Base-by-base conservation (phyloP, 92 coral and sea anemone genomes). In the Isaurus tuberculatus region DNA sequence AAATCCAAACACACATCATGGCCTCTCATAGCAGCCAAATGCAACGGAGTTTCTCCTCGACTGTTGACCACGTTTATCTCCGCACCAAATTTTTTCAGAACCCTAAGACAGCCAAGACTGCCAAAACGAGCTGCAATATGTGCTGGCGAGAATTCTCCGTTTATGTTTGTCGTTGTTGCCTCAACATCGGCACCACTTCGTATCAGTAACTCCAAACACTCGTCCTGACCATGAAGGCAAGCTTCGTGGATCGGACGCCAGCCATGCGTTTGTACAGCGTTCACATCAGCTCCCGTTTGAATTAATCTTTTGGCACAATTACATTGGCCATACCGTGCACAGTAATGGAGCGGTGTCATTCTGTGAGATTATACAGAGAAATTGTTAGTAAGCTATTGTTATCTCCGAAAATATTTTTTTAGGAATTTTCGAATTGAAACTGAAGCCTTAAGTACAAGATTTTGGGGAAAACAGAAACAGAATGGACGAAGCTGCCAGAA, bases 221-320 rank as follows among this genome's bases (percentile, higher is more conserved):
- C 90, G 30, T 75, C 19, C 73, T 73, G 90, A 0, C 98, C 98
- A 66, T 94, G 53, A 67, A 94, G 73, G 11, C 95, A 86, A 3
- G 95, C 94, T 58, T 94, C 98, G 86, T 94, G 98, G 28, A 94
- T 85, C 3, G 98, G 89, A 15, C 92, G 94, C 98, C 98, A 94
- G 78, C 93, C 94, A 16, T 91, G 81, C 57, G 84, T 84, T 67
- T 94, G 92, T 23, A 73, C 89, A 2, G 70, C 91, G 32, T 88
- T 82, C 17, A 80, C 89, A 7, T 89, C 88, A 17, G 98, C 98
- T 5, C 95, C 98, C 31, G 22, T 28, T 23, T 82, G 81, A 27
- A 94, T 66, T 5, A 94, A 85, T 20, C 27, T 67, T 19, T 82
- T 84, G 28, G 90, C 60, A 53, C 92, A 87, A 3, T 69, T 26